Percentiles rank a stretch among this genome's conserved stretches.
Conservation (phyloP, 2,888 invertebrate genomes). For the Dasysyrphus albostriatus region DNA sequence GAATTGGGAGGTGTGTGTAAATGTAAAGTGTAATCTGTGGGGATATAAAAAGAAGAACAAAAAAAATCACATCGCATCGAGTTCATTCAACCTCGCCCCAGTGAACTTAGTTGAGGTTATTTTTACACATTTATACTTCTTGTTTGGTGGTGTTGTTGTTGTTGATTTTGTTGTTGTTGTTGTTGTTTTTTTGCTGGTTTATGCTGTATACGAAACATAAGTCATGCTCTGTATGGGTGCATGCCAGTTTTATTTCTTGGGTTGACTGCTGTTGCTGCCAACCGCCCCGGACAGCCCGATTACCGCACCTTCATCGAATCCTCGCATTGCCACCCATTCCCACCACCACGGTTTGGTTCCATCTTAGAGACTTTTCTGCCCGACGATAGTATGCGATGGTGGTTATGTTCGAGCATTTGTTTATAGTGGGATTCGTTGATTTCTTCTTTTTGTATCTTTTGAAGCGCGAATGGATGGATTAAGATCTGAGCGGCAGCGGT, state of each 20-base stretch:
- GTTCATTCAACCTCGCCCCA: slow-evolving; percentile 84
- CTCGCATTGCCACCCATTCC: slow-evolving; percentile 32
- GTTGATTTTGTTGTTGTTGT: slow-evolving; percentile 43
- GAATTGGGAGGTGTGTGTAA: slow-evolving; percentile 61
- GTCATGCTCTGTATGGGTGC: slow-evolving; percentile 75
- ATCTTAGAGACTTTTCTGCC: slow-evolving; percentile 37
- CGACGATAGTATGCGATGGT: slow-evolving; percentile 57
- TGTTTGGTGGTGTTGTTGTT: slow-evolving; percentile 57
- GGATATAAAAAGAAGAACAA: slow-evolving; percentile 67
- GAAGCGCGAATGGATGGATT: slow-evolving; percentile 69
- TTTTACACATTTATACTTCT: slow-evolving; percentile 79
- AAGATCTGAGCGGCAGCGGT: slow-evolving; percentile 57
- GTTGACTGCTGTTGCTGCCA: slow-evolving; percentile 35
- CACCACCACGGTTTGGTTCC: slow-evolving; percentile 33
- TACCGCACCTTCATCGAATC: slow-evolving; percentile 21
- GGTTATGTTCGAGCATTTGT: slow-evolving; percentile 66
- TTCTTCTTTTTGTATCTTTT: slow-evolving; percentile 49
- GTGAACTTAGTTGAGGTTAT: slow-evolving; percentile 84
- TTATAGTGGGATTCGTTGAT: slow-evolving; percentile 47
- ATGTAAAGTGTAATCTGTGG: slow-evolving; percentile 43
- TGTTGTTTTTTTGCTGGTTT: slow-evolving; percentile 53
- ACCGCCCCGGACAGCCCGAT: slow-evolving; percentile 27
- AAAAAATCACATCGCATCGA: slow-evolving; percentile 78
- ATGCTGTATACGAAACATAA: slow-evolving; percentile 68
- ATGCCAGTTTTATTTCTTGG: slow-evolving; percentile 59